Conservation (phyloP, 1,140 invertebrate species). For the Maniola jurtina region DNA sequence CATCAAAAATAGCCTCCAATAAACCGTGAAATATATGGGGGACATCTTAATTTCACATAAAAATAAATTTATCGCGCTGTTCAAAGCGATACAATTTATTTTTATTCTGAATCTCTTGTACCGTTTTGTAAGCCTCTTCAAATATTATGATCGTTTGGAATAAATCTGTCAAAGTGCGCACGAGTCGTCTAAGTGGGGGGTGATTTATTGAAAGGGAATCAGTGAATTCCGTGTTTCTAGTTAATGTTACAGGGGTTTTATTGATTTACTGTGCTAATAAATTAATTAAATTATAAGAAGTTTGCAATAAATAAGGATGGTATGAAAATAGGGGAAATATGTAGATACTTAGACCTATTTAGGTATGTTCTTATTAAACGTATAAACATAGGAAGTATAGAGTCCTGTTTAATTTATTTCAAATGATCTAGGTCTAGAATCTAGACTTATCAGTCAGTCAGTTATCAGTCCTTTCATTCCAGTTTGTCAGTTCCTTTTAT, state of each 20-base stretch:
- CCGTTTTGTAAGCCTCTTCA: constrained; percentile 36
- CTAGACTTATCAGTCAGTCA: too few species aligned
- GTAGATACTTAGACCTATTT: too few species aligned
- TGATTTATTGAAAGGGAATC: constrained; percentile 12
- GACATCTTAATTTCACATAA: constrained; percentile 52
- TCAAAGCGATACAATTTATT: constrained; percentile 31
- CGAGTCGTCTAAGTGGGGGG: background rate
- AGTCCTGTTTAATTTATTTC: too few species aligned
- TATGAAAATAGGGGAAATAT: too few species aligned
- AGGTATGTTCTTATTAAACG: too few species aligned
- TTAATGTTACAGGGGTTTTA: constrained; percentile 1
- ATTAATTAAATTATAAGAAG: background rate
- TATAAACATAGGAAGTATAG: too few species aligned
- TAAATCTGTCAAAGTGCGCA: constrained; percentile 39
- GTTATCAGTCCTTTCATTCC: too few species aligned
- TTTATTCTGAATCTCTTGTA: constrained; percentile 34
- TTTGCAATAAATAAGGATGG: background rate
- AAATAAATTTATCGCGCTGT: constrained; percentile 42
- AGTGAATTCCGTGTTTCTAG: background rate
- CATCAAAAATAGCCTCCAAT: constrained; percentile 27
- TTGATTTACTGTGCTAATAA: constrained; percentile 5
- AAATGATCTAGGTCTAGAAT: too few species aligned
- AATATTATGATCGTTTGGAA: constrained; percentile 41
- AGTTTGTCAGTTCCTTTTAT: too few species aligned
- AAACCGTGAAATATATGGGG: constrained; percentile 36